These are phyloP conservation scores for Ips typographus DNA, from an alignment of 1,140 invertebrate genomes.

Conservation along the genomic window DNA sequence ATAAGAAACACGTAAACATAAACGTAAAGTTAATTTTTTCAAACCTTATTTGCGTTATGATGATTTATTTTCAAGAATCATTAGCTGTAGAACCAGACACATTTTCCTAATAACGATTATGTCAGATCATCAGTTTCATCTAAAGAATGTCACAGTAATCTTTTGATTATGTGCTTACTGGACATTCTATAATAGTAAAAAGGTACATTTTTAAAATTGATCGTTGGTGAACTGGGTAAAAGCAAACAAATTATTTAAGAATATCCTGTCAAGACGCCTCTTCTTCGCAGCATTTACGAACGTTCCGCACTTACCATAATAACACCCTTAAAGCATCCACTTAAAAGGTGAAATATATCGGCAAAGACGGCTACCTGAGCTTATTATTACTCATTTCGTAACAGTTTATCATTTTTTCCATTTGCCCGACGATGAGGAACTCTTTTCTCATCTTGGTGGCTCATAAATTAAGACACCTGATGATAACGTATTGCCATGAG, in stretches of 20 bases:
- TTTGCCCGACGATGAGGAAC: slow-evolving; percentile 34
- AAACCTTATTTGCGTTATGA: background rate
- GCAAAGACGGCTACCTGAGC: slow-evolving; percentile 41
- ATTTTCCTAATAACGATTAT: background rate
- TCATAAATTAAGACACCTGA: slow-evolving; percentile 35
- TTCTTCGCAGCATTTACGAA: slow-evolving; percentile 1
- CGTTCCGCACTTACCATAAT: slow-evolving; percentile 18
- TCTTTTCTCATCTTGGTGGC: slow-evolving; percentile 9
- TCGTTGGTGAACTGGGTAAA: background rate
- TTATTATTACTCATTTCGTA: slow-evolving; percentile 42
- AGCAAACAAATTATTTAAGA: slow-evolving; percentile 13
- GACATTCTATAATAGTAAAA: background rate
- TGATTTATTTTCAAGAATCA: background rate
- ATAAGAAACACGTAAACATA: too few relatives aligned
- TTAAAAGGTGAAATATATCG: slow-evolving; percentile 42
- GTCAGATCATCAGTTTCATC: background rate
- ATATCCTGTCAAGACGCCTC: slow-evolving; percentile 2
- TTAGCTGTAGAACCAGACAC: background rate
- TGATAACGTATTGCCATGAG: slow-evolving; percentile 21
- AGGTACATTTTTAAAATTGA: background rate
- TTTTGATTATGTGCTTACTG: too few relatives aligned
- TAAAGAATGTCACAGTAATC: background rate
- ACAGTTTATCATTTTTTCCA: slow-evolving; percentile 40
- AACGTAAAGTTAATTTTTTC: background rate
- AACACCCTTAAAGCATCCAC: slow-evolving; percentile 30